These are phyloP conservation scores for Petaurus breviceps DNA, from an alignment of 2,113 vertebrate species.

Conservation along the genomic window DNA sequence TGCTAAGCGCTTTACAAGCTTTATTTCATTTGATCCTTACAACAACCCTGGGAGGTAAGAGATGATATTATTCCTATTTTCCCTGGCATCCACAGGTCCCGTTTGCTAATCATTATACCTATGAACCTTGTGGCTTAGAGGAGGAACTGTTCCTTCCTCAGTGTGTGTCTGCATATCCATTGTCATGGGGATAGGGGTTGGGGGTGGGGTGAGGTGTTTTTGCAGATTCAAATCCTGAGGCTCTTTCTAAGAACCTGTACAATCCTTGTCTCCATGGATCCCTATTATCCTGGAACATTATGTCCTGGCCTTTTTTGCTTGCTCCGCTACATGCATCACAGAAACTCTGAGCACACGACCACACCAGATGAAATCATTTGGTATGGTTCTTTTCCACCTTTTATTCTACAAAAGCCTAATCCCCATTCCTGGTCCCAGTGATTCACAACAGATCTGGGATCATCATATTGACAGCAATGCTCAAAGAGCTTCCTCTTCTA, in stretches of 20 bases:
- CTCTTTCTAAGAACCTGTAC: not conserved
- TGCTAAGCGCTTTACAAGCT: not conserved
- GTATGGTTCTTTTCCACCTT: conserved; percentile 16
- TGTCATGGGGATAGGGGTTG: not conserved
- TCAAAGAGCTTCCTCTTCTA: not conserved
- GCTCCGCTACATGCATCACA: not conserved
- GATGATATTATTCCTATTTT: not conserved
- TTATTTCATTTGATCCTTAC: not conserved
- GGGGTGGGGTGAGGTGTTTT: not conserved
- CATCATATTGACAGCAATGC: not conserved
- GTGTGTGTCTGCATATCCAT: too few species aligned
- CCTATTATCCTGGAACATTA: not conserved
- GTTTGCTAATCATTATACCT: not conserved
- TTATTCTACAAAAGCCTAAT: not conserved
- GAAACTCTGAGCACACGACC: accelerated
- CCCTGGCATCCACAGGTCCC: not conserved
- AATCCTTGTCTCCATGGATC: not conserved
- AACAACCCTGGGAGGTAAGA: not conserved
- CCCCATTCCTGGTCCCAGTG: not conserved
- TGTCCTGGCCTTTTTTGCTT: not conserved
- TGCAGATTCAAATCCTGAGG: not conserved
- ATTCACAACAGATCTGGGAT: not conserved
- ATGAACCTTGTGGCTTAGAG: not conserved
- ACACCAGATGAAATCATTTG: not conserved
- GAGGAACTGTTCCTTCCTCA: not conserved